phyloP scores from a whole-genome alignment of 1,140 invertebrate genomes.

The Lerema accius region DNA sequence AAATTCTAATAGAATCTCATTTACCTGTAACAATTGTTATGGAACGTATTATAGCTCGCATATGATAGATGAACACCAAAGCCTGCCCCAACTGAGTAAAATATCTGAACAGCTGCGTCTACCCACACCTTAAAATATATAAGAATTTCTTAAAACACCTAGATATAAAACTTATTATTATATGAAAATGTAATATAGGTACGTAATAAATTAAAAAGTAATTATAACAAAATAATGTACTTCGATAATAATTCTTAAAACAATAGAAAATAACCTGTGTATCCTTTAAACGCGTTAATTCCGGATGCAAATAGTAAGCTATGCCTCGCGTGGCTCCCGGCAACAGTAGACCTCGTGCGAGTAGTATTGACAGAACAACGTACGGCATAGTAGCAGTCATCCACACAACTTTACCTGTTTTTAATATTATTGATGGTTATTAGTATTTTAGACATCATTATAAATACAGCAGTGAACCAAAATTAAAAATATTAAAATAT shows the following conservation, averaged over 20 bases:
- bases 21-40: slow-evolving; percentile 91
- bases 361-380: slow-evolving; percentile 88
- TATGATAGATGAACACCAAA: slow-evolving; percentile 97
- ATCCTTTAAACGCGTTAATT: slow-evolving; percentile 88
- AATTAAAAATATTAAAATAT: neutral
- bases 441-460: neutral
- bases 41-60: slow-evolving; percentile 96
- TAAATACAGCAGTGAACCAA: too few species aligned
- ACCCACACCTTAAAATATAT: slow-evolving; percentile 92
- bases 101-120: slow-evolving; percentile 97
- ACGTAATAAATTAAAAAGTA: too few species aligned
- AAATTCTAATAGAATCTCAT: neutral
- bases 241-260: too few species aligned
- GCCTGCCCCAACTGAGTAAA: slow-evolving; percentile 96
- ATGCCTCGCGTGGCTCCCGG: slow-evolving; percentile 92
- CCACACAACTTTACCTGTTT: slow-evolving; percentile 90
- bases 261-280: too few species aligned
- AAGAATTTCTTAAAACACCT: slow-evolving; percentile 13
- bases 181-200: too few species aligned
- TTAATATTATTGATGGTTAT: too few species aligned
- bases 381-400: slow-evolving; percentile 92
- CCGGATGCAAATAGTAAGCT: slow-evolving; percentile 92
- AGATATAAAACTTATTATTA: too few species aligned
- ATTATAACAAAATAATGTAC: too few species aligned
- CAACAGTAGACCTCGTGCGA: slow-evolving; percentile 87